Evolutionary conservation across 2,113 vertebrate genomes (phyloP), one percentile per base, ranked within the genome.

Genomic region (Bos indicus): DNA sequence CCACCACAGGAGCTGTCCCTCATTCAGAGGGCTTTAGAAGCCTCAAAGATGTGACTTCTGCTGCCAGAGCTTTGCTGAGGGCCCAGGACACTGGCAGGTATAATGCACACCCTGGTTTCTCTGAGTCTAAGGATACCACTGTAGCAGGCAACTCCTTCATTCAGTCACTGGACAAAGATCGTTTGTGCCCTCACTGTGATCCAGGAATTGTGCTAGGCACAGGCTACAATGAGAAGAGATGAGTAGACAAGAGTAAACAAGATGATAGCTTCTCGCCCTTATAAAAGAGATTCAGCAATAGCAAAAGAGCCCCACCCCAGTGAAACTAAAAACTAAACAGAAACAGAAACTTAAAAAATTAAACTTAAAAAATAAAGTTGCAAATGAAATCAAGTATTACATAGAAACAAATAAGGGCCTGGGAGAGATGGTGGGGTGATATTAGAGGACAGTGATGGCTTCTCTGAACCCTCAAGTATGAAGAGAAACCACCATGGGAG

Each of bases 1-100:
- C 6, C 36, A 6, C 74, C 1, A 0, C 1, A 5, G 28, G 28
- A 54, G 7, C 6, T 14, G 21, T 21, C 11, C n/a, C 15, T 51
- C 30, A 16, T 4, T 12, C 17, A 1, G 40, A 43, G 62, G 15
- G 14, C n/a, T 64, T 6, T 3, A 16, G 62, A 36, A 82, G 92
- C 52, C 26, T 17, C 1, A 25, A 7, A 3, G 57, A 10, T 28
- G 7, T 36, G 67, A 33, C 21, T 77, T 54, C 82, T n/a, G 40
- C 33, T 19, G 16, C 16, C 48, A 56, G 25, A 40, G 28, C 19
- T n/a, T 23, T 56, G 36, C 48, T 51, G 8, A 60, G 51, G 13
- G 6, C n/a, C 67, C 60, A 15, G 46, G 71, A 1, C 17, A 33
- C 28, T 28, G 23, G 12, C 71, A 7, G 23, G 71, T 23, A 74